Evolutionary conservation across 2,888 invertebrate species (phyloP).

Genomic region (Hermaeophaga mercurialis): DNA sequence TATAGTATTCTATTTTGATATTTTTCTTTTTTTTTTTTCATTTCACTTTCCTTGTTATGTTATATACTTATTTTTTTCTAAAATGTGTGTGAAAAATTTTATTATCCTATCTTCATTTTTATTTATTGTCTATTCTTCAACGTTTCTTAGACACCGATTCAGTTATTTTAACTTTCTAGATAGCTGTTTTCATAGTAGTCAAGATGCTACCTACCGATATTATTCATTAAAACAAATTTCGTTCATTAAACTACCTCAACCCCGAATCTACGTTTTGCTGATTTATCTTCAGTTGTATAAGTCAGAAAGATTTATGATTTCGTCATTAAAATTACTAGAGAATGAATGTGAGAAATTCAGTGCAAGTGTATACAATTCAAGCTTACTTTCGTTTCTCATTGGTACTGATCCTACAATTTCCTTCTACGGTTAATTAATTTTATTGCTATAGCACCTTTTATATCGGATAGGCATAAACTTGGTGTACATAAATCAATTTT

Average conservation of each 20-base stretch:
- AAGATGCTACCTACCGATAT: too few species aligned
- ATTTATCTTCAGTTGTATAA: constrained; percentile 6
- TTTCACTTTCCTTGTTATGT: too few species aligned
- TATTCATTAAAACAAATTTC: too few species aligned
- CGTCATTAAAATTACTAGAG: constrained; percentile 16
- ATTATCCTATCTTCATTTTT: too few species aligned
- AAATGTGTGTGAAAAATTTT: too few species aligned
- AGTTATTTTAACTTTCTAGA: too few species aligned
- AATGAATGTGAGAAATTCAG: constrained; percentile 16
- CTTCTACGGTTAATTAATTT: constrained; percentile 26
- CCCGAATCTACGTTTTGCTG: neutral
- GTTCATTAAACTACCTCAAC: neutral
- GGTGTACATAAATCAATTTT: neutral
- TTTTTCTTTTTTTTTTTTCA: too few species aligned
- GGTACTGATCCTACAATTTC: constrained; percentile 4
- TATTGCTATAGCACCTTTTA: constrained; percentile 22
- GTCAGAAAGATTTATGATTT: constrained; percentile 12
- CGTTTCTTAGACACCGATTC: too few species aligned
- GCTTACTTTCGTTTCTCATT: constrained; percentile 24
- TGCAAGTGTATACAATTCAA: neutral
- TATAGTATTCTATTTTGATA: too few species aligned
- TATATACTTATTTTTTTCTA: too few species aligned
- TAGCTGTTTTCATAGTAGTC: too few species aligned
- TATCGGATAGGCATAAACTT: neutral
- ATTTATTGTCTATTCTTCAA: too few species aligned